A percentile compares a stretch with the other conserved stretches of the same genome.
Conservation (phyloP, 2,113 vertebrate species). For the Greenwoodochromis staneri region DNA sequence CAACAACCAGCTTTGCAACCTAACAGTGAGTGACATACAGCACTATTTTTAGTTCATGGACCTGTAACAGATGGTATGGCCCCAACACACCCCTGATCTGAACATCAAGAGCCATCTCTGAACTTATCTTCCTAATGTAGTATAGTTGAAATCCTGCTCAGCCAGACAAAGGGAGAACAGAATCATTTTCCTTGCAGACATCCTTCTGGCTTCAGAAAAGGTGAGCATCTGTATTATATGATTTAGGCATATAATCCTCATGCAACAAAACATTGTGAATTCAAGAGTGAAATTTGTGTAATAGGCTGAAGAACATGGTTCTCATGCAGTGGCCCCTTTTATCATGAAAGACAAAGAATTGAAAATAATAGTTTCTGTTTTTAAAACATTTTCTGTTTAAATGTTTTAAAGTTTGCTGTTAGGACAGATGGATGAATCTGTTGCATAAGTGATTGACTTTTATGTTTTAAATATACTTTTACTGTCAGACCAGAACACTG, state of each 20-base stretch:
- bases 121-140: rapidly evolving
- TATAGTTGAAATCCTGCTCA: not conserved
- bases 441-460: rapidly evolving
- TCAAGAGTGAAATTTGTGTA: not conserved
- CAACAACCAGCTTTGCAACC: not conserved
- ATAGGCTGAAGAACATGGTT: not conserved
- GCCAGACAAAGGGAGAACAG: not conserved
- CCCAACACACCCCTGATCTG: not conserved
- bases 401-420: not conserved
- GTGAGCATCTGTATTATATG: not conserved
- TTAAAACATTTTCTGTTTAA: not conserved
- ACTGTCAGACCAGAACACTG: not conserved
- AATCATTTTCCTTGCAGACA: not conserved
- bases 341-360: not conserved
- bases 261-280: not conserved
- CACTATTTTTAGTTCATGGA: not conserved
- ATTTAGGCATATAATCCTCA: not conserved
- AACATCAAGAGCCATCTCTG: not conserved
- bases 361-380: not conserved
- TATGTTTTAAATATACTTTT: not conserved
- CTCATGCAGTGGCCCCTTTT: rapidly evolving
- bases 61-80: not conserved
- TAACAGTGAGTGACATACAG: not conserved
- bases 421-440: not conserved
- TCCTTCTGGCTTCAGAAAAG: rapidly evolving